Evolutionary conservation across 2,113 vertebrate species (phyloP), one percentile per base, ranked within the genome.

Genomic region (Pachypanchax playfairii): DNA sequence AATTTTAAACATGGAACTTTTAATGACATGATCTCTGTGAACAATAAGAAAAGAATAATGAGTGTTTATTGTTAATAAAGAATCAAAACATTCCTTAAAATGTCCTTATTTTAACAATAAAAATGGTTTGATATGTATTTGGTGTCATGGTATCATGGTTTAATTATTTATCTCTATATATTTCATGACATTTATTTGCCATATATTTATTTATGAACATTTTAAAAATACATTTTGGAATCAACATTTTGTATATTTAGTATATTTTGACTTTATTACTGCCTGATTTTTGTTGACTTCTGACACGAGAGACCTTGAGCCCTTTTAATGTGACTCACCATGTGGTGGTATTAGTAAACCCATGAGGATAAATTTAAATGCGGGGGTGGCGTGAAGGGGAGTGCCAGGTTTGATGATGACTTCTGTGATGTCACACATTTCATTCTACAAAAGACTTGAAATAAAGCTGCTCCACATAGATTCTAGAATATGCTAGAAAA

Each of bases 321-420:
- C 7, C 0, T 10, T 18, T 5, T 12, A 31, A 15, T 8, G 29
- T 85, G 79, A 85, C 38, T 82, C 79, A 82, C 3, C 14, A 3
- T 8, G 21, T 22, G 4, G 4, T 17, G 12, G 10, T 33, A 5
- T 5, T 22, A 6, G 42, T 68, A 69, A 61, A 61, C 1, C 22
- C 14, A 25, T 0, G 36, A 5, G 24, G 31, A 55, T 70, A 60
- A 42, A 41, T 1, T 28, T 20, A 7, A n/a, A n/a, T n/a, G n/a
- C n/a, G n/a, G n/a, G n/a, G n/a, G n/a, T n/a, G n/a, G 49, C 18
- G 38, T 25, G 10, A 36, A 18, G 3, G 18, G 66, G 28, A 70
- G 55, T 48, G 53, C 1, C 14, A 0, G 7, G 0, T 31, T 6
- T 14, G 0, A 3, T 69, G 64, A 80, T 3, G 1, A 41, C 25